These are phyloP conservation scores for Oxyruncus cristatus DNA, from an alignment of 2,113 vertebrate genomes.

Conservation along the genomic window DNA sequence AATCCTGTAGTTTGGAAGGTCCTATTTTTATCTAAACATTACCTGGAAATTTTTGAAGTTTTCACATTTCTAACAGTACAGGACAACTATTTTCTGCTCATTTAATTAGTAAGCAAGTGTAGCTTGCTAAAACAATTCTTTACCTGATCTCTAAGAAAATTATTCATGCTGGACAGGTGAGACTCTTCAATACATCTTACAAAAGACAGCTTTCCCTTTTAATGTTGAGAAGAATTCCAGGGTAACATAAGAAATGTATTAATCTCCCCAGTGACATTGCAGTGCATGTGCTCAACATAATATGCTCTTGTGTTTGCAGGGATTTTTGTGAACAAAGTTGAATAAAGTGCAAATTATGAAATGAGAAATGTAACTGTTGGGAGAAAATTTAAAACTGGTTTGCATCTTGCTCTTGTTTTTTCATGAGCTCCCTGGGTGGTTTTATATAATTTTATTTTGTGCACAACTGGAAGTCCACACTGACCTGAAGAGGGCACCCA, in stretches of 20 bases:
- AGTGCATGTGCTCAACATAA: not conserved
- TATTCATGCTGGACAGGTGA: not conserved
- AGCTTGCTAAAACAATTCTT: too few relatives aligned
- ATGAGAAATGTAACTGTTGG: not conserved
- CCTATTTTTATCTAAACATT: not conserved
- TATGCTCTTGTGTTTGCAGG: not conserved
- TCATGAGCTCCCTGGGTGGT: not conserved
- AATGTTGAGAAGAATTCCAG: not conserved
- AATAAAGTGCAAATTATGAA: not conserved
- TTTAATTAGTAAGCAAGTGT: not conserved
- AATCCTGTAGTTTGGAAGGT: not conserved
- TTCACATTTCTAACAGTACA: not conserved
- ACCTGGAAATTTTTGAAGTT: not conserved
- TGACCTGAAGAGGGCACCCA: constrained; percentile 66
- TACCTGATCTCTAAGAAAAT: not conserved
- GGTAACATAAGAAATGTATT: not conserved
- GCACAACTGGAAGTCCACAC: not conserved
- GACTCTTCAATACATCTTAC: not conserved
- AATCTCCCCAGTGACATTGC: not conserved
- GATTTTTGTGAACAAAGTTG: not conserved
- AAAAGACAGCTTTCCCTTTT: not conserved
- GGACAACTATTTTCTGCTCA: not conserved
- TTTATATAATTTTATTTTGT: not conserved
- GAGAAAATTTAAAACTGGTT: not conserved
- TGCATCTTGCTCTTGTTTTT: not conserved